Evolutionary conservation across 2,113 vertebrate genomes (phyloP), one percentile per base, ranked within the genome.

Genomic region (Nesospiza acunhae): DNA sequence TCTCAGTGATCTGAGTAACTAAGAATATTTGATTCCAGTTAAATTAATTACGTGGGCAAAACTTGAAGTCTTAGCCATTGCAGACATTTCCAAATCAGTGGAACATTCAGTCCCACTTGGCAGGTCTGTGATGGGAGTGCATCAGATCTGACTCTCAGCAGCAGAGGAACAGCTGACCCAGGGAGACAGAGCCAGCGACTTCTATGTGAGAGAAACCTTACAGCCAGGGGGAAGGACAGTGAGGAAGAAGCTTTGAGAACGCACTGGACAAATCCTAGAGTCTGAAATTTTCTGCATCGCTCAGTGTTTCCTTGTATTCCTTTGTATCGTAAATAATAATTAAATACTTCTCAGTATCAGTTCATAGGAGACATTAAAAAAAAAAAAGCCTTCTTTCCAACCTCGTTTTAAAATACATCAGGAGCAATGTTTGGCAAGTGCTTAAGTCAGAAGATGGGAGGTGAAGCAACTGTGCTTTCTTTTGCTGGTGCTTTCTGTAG

Each of bases 41-140:
- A 92, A 85, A 84, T 84, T 78, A 94, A 80, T 96, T 81, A 58
- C 37, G 42, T 9, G 37, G 77, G n/a, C 52, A 92, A 94, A 95
- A 87, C 56, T 72, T 92, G 87, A 78, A 80, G 58, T 49, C 72
- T 90, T 92, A 81, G 84, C 82, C 70, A 70, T 66, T 84, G 49
- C 4, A 23, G 87, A 35, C 26, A 6, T 37, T 94, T 95, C 64
- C 72, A 91, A 83, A 87, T 83, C 46, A 58, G 10, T 46, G 80
- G 95, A 84, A 94, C 67, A 47, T 80, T 69, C 37, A 85, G 84
- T 87, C 31, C 35, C 37, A 11, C 49, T 83, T 93, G 79, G 84
- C 86, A 93, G 78, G 50, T 55, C 44, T 70, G 2, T 68, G 83
- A 28, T 77, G 68, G 56, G 91, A 73, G 31, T 86, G 6, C 44